A percentile compares a stretch with the other conserved stretches of the same genome.
These are phyloP conservation scores for Copidosoma floridanum DNA, from an alignment of 1,140 invertebrate genomes.

Conservation along the genomic window DNA sequence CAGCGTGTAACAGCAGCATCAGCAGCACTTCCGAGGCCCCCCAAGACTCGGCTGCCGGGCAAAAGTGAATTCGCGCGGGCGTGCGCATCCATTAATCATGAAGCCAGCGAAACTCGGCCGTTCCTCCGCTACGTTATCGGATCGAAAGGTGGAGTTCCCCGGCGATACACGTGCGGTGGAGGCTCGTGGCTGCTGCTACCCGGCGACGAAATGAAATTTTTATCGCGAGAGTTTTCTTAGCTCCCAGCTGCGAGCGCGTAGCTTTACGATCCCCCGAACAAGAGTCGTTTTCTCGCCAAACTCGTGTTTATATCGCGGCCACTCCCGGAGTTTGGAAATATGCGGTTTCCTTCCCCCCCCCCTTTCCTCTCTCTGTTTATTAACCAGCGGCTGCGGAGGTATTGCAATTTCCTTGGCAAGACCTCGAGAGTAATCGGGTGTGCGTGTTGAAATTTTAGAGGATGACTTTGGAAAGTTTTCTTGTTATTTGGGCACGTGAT, in stretches of 20 bases:
- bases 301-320: neutral
- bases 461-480: too few relatives aligned
- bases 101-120: neutral
- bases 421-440: too few relatives aligned
- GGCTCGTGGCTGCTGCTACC: neutral
- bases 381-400: too few relatives aligned
- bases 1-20: too few relatives aligned
- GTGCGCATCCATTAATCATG: conserved; percentile 1
- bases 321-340: neutral
- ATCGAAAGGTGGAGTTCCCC: neutral
- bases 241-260: neutral
- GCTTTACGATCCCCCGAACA: neutral
- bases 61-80: neutral
- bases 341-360: too few relatives aligned
- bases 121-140: neutral
- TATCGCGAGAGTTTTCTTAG: neutral
- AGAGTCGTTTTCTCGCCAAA: neutral
- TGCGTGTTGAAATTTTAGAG: too few relatives aligned
- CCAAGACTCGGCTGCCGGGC: neutral
- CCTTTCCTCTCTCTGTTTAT: too few relatives aligned
- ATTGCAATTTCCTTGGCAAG: too few relatives aligned
- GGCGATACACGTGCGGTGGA: neutral
- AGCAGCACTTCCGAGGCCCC: neutral
- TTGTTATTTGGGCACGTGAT: too few relatives aligned
- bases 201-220: neutral